Conservation (phyloP, 2,888 invertebrate species). For the Eristalis arbustorum region DNA sequence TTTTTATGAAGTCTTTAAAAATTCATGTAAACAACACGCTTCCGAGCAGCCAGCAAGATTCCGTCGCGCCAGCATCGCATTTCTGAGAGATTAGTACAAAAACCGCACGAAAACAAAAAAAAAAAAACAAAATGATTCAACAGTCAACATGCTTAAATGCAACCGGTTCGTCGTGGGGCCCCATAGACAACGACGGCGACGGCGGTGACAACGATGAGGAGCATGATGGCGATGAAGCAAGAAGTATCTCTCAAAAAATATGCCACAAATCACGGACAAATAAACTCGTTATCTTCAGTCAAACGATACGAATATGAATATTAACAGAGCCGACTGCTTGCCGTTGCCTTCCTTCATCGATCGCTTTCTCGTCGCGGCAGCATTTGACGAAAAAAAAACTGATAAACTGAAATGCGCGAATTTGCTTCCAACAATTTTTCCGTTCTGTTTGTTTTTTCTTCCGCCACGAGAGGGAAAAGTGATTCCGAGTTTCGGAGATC, state of each 20-base stretch:
- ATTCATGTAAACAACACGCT: background rate
- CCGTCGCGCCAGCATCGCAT: background rate
- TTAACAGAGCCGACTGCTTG: background rate
- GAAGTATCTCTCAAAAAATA: background rate
- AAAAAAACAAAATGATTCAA: background rate
- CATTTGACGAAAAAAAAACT: background rate
- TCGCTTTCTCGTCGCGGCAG: background rate
- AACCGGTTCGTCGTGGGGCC: background rate
- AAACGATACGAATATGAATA: background rate
- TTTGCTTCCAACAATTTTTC: background rate
- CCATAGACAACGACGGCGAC: background rate
- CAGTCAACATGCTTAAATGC: background rate
- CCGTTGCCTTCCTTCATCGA: background rate
- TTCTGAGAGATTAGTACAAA: background rate
- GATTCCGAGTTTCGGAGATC: background rate
- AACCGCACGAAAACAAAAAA: background rate
- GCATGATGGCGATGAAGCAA: background rate
- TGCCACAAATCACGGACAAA: background rate
- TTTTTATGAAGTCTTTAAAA: background rate
- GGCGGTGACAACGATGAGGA: background rate
- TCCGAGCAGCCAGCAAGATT: background rate
- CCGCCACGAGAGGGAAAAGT: background rate
- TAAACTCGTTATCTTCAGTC: background rate
- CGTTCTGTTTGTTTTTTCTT: background rate
- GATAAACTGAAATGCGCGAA: background rate